These are phyloP conservation scores for Haliclona indistincta DNA, from an alignment of 37 sponge, comb jelly and placozoan genomes.

Conservation along the genomic window DNA sequence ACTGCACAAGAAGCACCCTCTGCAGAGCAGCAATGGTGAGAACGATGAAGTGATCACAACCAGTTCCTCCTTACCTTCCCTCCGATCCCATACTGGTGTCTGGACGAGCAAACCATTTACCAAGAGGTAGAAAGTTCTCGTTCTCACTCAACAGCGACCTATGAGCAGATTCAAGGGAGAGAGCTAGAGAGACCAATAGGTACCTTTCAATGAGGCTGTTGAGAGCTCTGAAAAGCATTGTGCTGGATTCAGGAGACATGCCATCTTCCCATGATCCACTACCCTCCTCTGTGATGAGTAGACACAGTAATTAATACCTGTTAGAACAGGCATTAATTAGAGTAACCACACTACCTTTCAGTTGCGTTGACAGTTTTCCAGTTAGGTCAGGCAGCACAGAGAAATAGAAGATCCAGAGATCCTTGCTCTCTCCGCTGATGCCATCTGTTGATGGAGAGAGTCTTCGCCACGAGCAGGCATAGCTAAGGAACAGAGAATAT, in stretches of 20 bases:
- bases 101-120: slow-evolving; percentile 74
- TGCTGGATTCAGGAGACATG: slow-evolving; percentile 57
- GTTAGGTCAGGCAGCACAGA: slow-evolving; percentile 58
- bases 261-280: slow-evolving; percentile 74
- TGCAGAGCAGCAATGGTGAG: slow-evolving; percentile 1
- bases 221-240: slow-evolving; percentile 72
- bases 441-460: slow-evolving; percentile 41
- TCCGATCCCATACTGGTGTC: slow-evolving; percentile 61
- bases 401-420: slow-evolving; percentile 81
- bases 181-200: background rate
- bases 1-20: slow-evolving; percentile 64
- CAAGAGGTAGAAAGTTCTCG: slow-evolving; percentile 71
- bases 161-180: background rate
- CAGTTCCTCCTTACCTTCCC: slow-evolving; percentile 53
- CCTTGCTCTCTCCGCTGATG: slow-evolving; percentile 63
- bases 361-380: slow-evolving; percentile 32
- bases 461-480: slow-evolving; percentile 70
- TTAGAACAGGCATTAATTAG: background rate
- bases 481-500: slow-evolving; percentile 12
- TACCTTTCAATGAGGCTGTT: slow-evolving; percentile 78
- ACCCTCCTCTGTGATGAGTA: slow-evolving; percentile 27
- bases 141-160: slow-evolving; percentile 71
- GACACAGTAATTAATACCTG: background rate
- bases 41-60: background rate
- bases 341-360: slow-evolving; percentile 43